Conservation (phyloP, 64 coral and sea anemone genomes). For the Exaiptasia diaphana region DNA sequence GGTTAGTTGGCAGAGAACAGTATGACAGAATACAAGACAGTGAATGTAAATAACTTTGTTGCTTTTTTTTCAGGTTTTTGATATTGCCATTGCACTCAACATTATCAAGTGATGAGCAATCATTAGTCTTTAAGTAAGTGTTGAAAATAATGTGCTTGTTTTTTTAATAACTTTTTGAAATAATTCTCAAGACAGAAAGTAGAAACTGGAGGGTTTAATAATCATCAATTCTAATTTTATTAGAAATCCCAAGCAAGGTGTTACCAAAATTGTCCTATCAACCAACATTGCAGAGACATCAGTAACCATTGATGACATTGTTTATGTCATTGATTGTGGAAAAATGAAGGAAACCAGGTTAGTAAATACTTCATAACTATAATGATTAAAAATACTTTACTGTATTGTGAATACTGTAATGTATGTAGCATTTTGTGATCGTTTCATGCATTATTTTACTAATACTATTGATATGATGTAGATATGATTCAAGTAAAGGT, state of each 20-base stretch:
- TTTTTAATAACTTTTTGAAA: not conserved
- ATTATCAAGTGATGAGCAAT: slow-evolving; percentile 80
- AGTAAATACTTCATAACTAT: too few species aligned
- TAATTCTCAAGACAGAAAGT: not conserved
- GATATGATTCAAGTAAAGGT: slow-evolving; percentile 78
- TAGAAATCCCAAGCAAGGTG: slow-evolving; percentile 66
- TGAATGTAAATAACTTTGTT: not conserved
- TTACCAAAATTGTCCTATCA: slow-evolving; percentile 75
- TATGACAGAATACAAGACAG: not conserved
- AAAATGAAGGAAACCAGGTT: slow-evolving; percentile 89
- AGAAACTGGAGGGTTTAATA: not conserved
- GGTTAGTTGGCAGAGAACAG: not conserved
- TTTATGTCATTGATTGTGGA: slow-evolving; percentile 90
- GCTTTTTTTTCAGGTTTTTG: slow-evolving; percentile 58
- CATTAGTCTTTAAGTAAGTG: slow-evolving; percentile 74
- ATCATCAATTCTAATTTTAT: not conserved
- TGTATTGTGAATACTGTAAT: too few species aligned
- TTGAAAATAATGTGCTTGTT: not conserved
- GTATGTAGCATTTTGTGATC: too few species aligned
- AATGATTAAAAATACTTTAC: too few species aligned
- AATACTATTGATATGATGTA: not conserved
- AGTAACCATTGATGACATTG: slow-evolving; percentile 90
- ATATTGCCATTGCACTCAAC: slow-evolving; percentile 79
- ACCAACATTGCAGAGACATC: slow-evolving; percentile 92
- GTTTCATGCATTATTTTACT: too few species aligned